Evolutionary conservation across 2,797 vertebrate species (phyloP).

Genomic region (Aplochiton taeniatus): DNA sequence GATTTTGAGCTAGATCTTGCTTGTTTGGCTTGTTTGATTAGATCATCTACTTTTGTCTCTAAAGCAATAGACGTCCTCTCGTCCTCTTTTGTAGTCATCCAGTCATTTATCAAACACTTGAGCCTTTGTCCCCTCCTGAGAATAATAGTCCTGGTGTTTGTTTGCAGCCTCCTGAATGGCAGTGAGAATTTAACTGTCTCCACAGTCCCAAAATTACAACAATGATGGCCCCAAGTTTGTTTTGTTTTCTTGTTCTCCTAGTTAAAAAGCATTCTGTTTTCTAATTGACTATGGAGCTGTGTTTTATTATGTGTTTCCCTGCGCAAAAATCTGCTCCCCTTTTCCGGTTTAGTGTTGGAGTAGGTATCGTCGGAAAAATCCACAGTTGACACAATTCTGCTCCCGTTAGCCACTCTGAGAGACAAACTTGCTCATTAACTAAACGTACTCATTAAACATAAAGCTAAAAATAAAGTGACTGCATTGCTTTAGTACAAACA

Average conservation of each 20-base stretch:
- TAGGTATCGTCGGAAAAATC: background rate
- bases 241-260: conserved; percentile 60
- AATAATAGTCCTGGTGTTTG: conserved; percentile 50
- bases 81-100: background rate
- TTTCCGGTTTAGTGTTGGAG: conserved; percentile 49
- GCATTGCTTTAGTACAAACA: too few relatives aligned
- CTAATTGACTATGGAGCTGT: conserved; percentile 63
- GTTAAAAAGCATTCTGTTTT: conserved; percentile 70
- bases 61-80: conserved; percentile 37
- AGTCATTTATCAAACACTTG: conserved; percentile 32
- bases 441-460: too few relatives aligned
- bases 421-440: too few relatives aligned
- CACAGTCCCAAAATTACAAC: conserved; percentile 55
- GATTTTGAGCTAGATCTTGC: background rate
- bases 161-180: conserved; percentile 39
- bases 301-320: conserved; percentile 51
- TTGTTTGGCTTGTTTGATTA: conserved; percentile 12
- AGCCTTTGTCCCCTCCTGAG: conserved; percentile 17
- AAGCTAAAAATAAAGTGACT: too few relatives aligned
- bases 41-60: conserved; percentile 16
- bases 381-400: too few relatives aligned
- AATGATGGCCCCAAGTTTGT: conserved; percentile 50
- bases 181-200: conserved; percentile 45
- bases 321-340: conserved; percentile 42
- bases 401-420: too few relatives aligned